Evolutionary conservation across 30 jellyfish, hydroid and myxozoan species (phyloP).

Genomic region (Aurelia coerulea): DNA sequence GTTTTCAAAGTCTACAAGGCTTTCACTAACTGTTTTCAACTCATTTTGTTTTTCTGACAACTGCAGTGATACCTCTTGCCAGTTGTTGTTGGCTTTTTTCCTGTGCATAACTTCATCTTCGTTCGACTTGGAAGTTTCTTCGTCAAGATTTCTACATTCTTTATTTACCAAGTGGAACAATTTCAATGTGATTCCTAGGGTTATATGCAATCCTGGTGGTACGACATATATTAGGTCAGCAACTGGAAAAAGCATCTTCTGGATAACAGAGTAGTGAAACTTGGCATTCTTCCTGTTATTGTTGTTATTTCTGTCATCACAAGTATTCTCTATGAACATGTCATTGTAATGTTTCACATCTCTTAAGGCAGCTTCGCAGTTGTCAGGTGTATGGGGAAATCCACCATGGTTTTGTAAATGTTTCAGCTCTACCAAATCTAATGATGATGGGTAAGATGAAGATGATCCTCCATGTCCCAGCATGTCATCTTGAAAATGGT

Average conservation of each 20-base stretch:
- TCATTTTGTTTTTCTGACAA: too few relatives aligned
- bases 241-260: slow-evolving; percentile 6
- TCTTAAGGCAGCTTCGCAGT: neutral
- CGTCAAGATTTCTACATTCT: too few relatives aligned
- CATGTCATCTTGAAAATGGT: slow-evolving; percentile 1
- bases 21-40: too few relatives aligned
- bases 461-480: slow-evolving; percentile 15
- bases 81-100: too few relatives aligned
- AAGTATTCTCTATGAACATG: neutral
- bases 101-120: too few relatives aligned
- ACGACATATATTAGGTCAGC: neutral
- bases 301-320: slow-evolving; percentile 2
- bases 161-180: too few relatives aligned
- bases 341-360: neutral
- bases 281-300: slow-evolving; percentile 7
- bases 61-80: too few relatives aligned
- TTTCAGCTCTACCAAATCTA: neutral
- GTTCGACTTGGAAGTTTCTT: too few relatives aligned
- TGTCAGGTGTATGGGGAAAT: too few relatives aligned
- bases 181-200: too few relatives aligned
- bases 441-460: slow-evolving; percentile 6
- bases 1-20: too few relatives aligned
- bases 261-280: neutral
- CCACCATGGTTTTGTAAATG: slow-evolving; percentile 1
- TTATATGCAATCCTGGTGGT: slow-evolving; percentile 18